Conservation (phyloP, 2,888 invertebrate genomes). For the Vannuccia rotundouncinata region DNA sequence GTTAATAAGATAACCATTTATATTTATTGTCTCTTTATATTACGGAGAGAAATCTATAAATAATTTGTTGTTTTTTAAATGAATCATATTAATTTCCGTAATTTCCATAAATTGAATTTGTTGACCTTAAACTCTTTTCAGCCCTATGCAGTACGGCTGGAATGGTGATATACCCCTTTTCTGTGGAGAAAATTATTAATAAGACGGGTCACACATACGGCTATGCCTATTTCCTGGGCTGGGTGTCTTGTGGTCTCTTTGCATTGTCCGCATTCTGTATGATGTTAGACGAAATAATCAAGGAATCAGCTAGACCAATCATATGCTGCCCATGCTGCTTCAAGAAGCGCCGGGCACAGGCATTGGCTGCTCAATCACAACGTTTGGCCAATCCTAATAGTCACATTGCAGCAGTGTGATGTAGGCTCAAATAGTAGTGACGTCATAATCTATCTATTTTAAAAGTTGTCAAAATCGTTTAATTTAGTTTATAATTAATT, state of each 20-base stretch:
- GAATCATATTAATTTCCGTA: too few species aligned
- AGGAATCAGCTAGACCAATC: constrained; percentile 39
- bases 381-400: not conserved
- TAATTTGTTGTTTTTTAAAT: too few species aligned
- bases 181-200: constrained; percentile 46
- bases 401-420: not conserved
- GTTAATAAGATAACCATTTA: too few species aligned
- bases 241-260: constrained; percentile 53
- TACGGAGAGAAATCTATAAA: too few species aligned
- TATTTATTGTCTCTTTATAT: too few species aligned
- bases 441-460: too few species aligned
- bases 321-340: constrained; percentile 15
- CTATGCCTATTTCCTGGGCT: constrained; percentile 53
- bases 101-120: too few species aligned
- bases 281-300: constrained; percentile 50
- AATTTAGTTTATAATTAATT: too few species aligned
- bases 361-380: not conserved
- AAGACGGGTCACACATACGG: constrained; percentile 48
- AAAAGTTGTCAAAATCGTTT: too few species aligned
- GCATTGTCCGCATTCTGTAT: constrained; percentile 50
- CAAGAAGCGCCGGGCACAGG: not conserved
- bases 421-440: too few species aligned
- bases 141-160: constrained; percentile 50
- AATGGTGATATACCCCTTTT: constrained; percentile 52
- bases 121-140: too few species aligned